Base-by-base conservation (phyloP, 2,797 vertebrate species). In the Coregonus ussuriensis region DNA sequence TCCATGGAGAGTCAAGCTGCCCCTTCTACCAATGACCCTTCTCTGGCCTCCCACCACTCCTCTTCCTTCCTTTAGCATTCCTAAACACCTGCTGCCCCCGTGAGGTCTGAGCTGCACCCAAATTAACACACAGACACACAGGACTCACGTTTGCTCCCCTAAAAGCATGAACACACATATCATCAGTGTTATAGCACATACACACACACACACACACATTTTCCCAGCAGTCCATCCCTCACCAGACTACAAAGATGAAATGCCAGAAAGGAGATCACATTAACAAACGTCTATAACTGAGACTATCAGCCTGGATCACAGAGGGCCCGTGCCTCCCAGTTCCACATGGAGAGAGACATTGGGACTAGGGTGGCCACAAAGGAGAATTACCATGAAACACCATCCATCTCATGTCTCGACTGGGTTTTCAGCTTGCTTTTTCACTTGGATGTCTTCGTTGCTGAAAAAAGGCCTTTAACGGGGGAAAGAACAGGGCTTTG, bases 71-170 rank as follows among this genome's bases (percentile, higher is more conserved):
- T 72, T 41, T 47, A 68, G 81, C 85, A 87, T 90, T 88, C 84
- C 77, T 88, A 88, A 88, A 90, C 79, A 77, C 87, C 88, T 84
- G 83, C 89, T 91, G 89, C 91, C 90, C 87, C 84, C 91, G 75
- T 87, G 84, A 90, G 89, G 89, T 82, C 82, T 82, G 53, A 81
- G 62, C n/a, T 29, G 73, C 2, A 35, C 65, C 65, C 29, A 33
- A 35, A 67, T 67, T 67, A 31, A 56, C 35, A 13, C 54, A 1
- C 74, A 14, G 74, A 72, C 54, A 1, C 74, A 14, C 74, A 72
- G 76, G 25, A 79, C 77, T 18, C n/a, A 78, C 67, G 41, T 47
- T 47, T 47, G 9, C 41, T 47, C 41, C 41, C 41, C 41, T 47
- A 2, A 47, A 47, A 47, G 41, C 9, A 47, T 47, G 0, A 47